A percentile compares a stretch with the other conserved stretches of the same genome.
Evolutionary conservation across 2,113 vertebrate species (phyloP).

Genomic region (Strix aluco): DNA sequence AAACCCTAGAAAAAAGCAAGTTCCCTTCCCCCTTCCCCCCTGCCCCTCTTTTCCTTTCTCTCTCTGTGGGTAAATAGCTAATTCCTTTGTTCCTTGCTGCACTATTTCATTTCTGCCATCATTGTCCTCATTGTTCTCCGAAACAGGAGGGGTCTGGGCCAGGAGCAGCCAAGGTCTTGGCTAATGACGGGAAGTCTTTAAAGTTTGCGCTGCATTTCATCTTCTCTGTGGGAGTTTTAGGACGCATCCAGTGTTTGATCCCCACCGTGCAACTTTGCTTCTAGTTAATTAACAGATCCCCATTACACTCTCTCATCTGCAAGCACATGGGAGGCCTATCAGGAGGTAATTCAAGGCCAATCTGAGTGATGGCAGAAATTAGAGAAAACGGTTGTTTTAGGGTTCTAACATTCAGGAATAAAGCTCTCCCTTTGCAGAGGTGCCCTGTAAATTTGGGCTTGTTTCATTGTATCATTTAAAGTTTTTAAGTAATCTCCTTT

Average conservation of each 20-base stretch:
- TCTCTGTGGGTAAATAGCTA: constrained; percentile 82
- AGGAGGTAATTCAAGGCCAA: constrained; percentile 87
- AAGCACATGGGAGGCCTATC: constrained; percentile 82
- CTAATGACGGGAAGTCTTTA: constrained; percentile 99
- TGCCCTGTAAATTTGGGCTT: constrained; percentile 55
- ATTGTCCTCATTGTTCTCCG: constrained; percentile 88
- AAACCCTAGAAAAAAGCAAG: constrained; percentile 67
- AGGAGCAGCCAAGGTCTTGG: constrained; percentile 90
- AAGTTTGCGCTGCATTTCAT: constrained; percentile 97
- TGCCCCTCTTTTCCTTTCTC: constrained; percentile 60
- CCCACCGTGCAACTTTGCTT: constrained; percentile 87
- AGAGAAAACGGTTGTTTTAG: constrained; percentile 80
- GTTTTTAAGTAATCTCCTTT: neutral
- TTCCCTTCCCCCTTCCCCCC: constrained; percentile 44
- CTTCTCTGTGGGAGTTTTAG: constrained; percentile 92
- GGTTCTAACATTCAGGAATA: constrained; percentile 74
- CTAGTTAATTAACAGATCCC: constrained; percentile 95
- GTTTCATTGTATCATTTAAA: constrained; percentile 21
- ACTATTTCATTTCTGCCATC: constrained; percentile 83
- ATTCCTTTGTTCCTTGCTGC: constrained; percentile 82
- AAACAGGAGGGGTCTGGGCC: constrained; percentile 88
- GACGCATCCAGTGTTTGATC: constrained; percentile 95
- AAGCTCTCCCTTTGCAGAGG: constrained; percentile 66
- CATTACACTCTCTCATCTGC: constrained; percentile 88
- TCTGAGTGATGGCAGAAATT: constrained; percentile 82